Base-by-base conservation (phyloP, 1,140 invertebrate species). In the Bombus consobrinus region DNA sequence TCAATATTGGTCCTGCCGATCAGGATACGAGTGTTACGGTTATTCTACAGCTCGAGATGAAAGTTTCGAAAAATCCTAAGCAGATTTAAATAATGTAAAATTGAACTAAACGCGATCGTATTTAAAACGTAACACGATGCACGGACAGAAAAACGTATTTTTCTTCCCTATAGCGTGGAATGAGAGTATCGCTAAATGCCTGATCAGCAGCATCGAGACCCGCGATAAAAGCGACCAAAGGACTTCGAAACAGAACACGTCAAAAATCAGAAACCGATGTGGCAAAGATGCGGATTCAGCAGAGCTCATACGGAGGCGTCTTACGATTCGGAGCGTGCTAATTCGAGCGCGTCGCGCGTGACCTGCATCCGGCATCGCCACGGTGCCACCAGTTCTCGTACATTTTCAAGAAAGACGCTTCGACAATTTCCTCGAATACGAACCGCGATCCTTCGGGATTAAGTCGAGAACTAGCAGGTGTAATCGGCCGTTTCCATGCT, bases 341-440 rank as follows among this genome's bases (percentile, higher is more conserved):
- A 91, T 91, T 91, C 89, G 80, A 87, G 83, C 66, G 87, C 68
- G 81, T 39, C 72, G 85, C 78, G 88, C 88, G 90, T 90, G 88
- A 91, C 88, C 86, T 69, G 90, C 83, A 81, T 91, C 73, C 85
- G 68, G 75, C 3, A 34, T 37, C 47, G 34, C 9, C n/a, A 9
- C 34, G 18, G 18, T 28, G 34, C 13, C 28, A 59, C 47, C 37
- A 18, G 28, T 22, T 25, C 41, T 10, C 34, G 47, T 78, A 71
- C 79, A 59, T 81, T 85, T 62, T 22, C 83, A 13, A 37, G n/a
- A n/a, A 25, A 75, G 78, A 43, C 71, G 57, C 85, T 80, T 71
- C 28, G 81, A 64, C 85, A 76, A 87, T 88, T 87, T 83, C 87
- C 85, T 66, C 76, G 83, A 88, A 85, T 81, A 87, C 85, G 87